phyloP scores from a whole-genome alignment of 2,797 vertebrate species.

The Microchirus variegatus region DNA sequence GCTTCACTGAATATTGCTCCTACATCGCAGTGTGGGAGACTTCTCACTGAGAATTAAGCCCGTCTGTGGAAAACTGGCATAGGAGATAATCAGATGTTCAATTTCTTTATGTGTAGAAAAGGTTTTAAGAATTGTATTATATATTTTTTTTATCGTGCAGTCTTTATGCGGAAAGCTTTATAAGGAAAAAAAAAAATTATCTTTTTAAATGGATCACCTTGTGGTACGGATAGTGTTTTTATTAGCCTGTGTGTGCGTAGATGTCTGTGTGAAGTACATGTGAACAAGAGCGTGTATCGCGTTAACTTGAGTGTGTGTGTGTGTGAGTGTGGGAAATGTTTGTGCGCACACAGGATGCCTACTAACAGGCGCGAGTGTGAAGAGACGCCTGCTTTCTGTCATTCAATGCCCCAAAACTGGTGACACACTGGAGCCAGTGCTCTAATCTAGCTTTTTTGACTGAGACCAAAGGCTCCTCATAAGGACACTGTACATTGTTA shows the following conservation, averaged over 20 bases:
- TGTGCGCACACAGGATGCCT: conserved; percentile 71
- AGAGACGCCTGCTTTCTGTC: conserved; percentile 66
- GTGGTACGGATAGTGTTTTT: conserved; percentile 81
- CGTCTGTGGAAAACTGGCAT: conserved; percentile 75
- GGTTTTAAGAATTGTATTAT: conserved; percentile 85
- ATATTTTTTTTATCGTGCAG: conserved; percentile 88
- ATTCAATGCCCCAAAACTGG: conserved; percentile 47
- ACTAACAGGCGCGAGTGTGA: conserved; percentile 60
- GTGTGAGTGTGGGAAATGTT: conserved; percentile 46
- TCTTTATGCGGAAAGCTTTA: conserved; percentile 87
- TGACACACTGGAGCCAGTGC: conserved; percentile 61
- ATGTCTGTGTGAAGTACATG: conserved; percentile 54
- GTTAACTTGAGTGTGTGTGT: conserved; percentile 30
- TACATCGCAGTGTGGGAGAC: conserved; percentile 62
- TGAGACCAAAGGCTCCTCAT: conserved; percentile 74
- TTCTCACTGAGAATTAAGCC: conserved; percentile 68
- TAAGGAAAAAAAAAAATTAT: conserved; percentile 81
- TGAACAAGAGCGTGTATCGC: conserved; percentile 38
- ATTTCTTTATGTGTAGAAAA: conserved; percentile 83
- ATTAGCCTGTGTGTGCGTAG: conserved; percentile 73
- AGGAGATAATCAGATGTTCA: conserved; percentile 85
- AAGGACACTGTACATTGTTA: conserved; percentile 41
- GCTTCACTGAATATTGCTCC: conserved; percentile 65
- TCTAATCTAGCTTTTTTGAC: conserved; percentile 59
- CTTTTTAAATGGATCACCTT: conserved; percentile 85